phyloP scores from a whole-genome alignment of 35 echinoderm and acorn worm genomes.

The Ophiothrix spiculata region DNA sequence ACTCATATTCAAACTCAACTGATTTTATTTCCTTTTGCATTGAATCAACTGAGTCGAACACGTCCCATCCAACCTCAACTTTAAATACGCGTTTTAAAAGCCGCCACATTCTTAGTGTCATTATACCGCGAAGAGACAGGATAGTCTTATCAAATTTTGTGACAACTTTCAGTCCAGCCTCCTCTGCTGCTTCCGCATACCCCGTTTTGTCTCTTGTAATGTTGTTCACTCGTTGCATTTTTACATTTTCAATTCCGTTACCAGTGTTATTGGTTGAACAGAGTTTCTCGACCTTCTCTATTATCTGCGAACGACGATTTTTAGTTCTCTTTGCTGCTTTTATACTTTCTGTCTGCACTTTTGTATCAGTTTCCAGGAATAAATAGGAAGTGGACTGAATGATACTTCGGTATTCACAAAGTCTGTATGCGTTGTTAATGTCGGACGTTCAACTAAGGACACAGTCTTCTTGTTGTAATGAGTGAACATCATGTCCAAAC shows the following conservation, averaged over 20 bases:
- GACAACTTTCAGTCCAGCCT: not conserved
- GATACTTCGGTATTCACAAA: no score
- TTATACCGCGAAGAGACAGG: not conserved
- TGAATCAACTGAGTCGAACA: not conserved
- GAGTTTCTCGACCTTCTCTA: not conserved
- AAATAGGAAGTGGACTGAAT: no score
- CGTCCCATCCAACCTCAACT: not conserved
- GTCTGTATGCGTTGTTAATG: no score
- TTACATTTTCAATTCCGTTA: no score
- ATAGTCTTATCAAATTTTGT: not conserved
- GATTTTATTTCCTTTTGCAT: not conserved
- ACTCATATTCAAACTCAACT: not conserved
- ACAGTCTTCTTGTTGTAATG: no score
- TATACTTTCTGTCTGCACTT: not conserved
- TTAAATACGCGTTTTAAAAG: not conserved
- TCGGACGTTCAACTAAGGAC: no score
- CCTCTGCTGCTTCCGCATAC: not conserved
- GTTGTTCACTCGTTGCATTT: not conserved
- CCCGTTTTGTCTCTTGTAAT: not conserved
- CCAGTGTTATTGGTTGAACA: no score
- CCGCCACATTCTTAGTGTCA: slow-evolving; percentile 3
- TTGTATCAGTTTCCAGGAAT: no score
- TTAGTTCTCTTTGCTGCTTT: slow-evolving; percentile 6
- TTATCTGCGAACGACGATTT: not conserved
- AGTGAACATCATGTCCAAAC: no score